phyloP scores from a whole-genome alignment of 2,113 vertebrate genomes.

The Motacilla alba region DNA sequence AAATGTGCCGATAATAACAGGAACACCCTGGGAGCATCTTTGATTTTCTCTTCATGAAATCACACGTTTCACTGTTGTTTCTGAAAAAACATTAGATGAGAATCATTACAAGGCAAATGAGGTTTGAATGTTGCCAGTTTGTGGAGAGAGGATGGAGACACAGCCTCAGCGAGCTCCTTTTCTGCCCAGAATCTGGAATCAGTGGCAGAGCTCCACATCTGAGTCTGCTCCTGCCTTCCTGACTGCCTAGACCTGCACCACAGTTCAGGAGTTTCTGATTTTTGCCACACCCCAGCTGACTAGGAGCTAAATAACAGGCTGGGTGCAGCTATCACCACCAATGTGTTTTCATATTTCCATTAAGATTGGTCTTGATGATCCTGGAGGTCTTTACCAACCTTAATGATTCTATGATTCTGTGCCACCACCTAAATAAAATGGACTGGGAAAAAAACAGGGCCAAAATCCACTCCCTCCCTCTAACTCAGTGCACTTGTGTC shows the following conservation, averaged over 20 bases:
- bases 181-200: accelerated
- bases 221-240: neutral
- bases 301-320: neutral
- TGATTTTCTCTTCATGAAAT: neutral
- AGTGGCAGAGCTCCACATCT: neutral
- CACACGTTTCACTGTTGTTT: neutral
- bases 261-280: neutral
- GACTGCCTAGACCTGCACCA: neutral
- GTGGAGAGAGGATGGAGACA: neutral
- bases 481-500: neutral
- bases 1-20: neutral
- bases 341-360: neutral
- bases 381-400: neutral
- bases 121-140: neutral
- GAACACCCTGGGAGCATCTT: neutral
- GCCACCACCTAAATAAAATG: neutral
- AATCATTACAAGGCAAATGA: neutral
- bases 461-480: neutral
- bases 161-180: neutral
- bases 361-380: neutral
- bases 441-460: neutral
- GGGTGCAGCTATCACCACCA: neutral
- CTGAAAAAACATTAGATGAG: neutral
- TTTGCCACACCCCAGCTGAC: neutral
- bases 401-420: neutral